These are phyloP conservation scores for Chironomus tentans DNA, from an alignment of 2,888 invertebrate genomes.

Conservation along the genomic window DNA sequence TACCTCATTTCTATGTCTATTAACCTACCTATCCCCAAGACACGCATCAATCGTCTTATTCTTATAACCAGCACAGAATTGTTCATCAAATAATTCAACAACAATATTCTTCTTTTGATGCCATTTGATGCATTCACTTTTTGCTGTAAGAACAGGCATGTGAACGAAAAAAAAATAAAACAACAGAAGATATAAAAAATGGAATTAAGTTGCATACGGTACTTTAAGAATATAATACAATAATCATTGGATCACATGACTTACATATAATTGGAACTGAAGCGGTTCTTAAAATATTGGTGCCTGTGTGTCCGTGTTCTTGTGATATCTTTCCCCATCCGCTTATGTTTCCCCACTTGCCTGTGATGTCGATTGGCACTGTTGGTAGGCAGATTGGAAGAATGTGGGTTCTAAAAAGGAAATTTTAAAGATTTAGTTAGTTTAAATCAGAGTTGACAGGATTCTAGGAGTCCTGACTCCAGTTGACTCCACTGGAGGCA, in stretches of 20 bases:
- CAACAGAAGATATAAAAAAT: neutral
- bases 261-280: conserved; percentile 71
- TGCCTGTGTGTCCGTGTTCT: conserved; percentile 64
- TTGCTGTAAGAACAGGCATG: conserved; percentile 42
- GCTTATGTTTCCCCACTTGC: conserved; percentile 55
- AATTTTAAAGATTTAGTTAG: too few species aligned
- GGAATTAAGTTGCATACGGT: neutral
- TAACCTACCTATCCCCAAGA: neutral
- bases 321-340: conserved; percentile 75
- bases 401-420: conserved; percentile 52
- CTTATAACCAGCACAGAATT: conserved; percentile 62
- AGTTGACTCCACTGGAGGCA: too few species aligned
- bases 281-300: conserved; percentile 69
- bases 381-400: conserved; percentile 71
- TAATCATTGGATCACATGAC: conserved; percentile 31
- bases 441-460: too few species aligned
- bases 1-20: neutral
- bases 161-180: neutral
- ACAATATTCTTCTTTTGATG: conserved; percentile 71
- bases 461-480: too few species aligned
- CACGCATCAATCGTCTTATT: conserved; percentile 12
- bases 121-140: conserved; percentile 68
- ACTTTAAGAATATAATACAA: neutral
- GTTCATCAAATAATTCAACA: conserved; percentile 64
- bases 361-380: conserved; percentile 42